Evolutionary conservation across 2,797 vertebrate genomes (phyloP).

Genomic region (Halcyon chelicuti): DNA sequence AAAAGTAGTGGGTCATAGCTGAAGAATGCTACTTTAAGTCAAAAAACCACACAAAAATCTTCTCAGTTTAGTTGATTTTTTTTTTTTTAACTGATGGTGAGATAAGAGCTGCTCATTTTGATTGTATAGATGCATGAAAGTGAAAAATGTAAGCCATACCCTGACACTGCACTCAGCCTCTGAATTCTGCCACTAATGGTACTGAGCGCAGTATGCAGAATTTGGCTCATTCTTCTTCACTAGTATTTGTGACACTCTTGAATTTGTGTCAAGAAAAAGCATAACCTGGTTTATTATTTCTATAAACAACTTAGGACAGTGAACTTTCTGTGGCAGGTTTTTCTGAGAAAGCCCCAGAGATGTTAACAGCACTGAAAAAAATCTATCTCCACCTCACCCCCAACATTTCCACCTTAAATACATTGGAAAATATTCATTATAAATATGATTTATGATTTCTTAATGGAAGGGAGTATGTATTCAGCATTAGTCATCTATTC

Average conservation of each 20-base stretch:
- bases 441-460: background rate
- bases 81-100: background rate
- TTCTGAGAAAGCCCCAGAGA: background rate
- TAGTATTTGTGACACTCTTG: background rate
- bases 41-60: rapidly evolving
- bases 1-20: background rate
- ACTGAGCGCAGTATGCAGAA: background rate
- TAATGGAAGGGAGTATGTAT: background rate
- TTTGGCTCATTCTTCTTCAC: background rate
- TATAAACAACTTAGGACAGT: background rate
- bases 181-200: background rate
- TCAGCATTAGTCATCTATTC: background rate
- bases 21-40: background rate
- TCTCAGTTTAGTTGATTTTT: background rate
- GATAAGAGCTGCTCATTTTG: background rate
- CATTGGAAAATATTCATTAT: background rate
- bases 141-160: background rate
- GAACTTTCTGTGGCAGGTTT: background rate
- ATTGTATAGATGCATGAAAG: background rate
- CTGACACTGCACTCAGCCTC: background rate
- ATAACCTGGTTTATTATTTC: background rate
- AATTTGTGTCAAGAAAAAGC: background rate
- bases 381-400: rapidly evolving
- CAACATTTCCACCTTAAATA: background rate
- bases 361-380: background rate